A percentile compares a stretch with the other conserved stretches of the same genome.
Evolutionary conservation across 2,797 vertebrate species (phyloP).

Genomic region (Staurois parvus): DNA sequence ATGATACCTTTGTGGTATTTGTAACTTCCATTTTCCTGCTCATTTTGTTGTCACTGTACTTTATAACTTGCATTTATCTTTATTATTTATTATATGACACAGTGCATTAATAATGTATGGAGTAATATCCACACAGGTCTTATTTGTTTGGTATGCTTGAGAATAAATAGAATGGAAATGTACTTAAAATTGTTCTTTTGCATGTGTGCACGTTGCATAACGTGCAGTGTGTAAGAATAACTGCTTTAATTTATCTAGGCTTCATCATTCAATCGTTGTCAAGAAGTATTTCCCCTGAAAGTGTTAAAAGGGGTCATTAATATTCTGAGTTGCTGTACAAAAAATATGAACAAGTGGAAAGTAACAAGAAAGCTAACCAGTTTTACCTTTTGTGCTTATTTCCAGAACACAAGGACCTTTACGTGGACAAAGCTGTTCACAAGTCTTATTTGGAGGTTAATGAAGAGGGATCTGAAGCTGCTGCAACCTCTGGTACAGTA

Average conservation of each 20-base stretch:
- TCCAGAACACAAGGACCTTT: slow-evolving; percentile 85
- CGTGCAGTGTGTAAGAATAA: neutral
- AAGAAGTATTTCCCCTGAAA: neutral
- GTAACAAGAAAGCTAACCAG: neutral
- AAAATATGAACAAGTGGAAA: neutral
- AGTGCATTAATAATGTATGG: slow-evolving; percentile 13
- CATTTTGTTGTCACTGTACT: neutral
- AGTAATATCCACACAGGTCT: slow-evolving; percentile 19
- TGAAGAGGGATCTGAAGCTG: slow-evolving; percentile 95
- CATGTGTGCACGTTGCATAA: neutral
- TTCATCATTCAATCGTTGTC: neutral
- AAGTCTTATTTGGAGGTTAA: slow-evolving; percentile 96
- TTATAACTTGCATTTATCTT: slow-evolving; percentile 33
- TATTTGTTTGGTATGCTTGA: slow-evolving; percentile 3
- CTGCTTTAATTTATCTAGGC: neutral
- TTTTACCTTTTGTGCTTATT: neutral
- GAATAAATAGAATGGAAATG: neutral
- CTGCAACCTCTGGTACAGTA: slow-evolving; percentile 87
- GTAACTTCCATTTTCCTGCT: slow-evolving; percentile 14
- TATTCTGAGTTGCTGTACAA: neutral
- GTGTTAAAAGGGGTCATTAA: neutral
- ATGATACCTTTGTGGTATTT: slow-evolving; percentile 65
- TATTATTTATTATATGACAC: slow-evolving; percentile 34
- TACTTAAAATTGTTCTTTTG: neutral
- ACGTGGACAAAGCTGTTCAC: slow-evolving; percentile 91